These are phyloP conservation scores for Polydrusus tereticollis DNA, from an alignment of 2,888 invertebrate genomes.

Conservation along the genomic window DNA sequence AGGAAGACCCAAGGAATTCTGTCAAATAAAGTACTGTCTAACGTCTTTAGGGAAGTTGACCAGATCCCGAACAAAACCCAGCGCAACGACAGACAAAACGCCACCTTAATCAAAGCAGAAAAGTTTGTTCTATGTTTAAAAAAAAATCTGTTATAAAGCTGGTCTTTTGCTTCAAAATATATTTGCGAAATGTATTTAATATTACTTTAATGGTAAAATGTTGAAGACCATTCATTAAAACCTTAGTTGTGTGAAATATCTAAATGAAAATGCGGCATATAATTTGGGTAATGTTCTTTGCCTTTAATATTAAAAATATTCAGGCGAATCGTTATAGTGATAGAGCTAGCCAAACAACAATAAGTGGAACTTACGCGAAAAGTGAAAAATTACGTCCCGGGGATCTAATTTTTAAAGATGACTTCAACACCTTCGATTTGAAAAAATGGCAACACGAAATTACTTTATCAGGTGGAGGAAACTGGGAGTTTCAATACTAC, in stretches of 20 bases:
- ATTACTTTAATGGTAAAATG: not conserved
- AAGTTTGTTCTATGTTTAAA: no score
- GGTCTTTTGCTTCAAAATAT: not conserved
- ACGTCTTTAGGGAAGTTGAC: no score
- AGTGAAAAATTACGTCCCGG: conserved; percentile 69
- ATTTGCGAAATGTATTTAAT: conserved; percentile 2
- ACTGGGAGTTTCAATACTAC: conserved; percentile 80
- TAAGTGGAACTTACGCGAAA: conserved; percentile 20
- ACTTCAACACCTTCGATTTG: conserved; percentile 72
- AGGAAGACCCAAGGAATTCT: no score
- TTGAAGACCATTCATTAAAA: not conserved
- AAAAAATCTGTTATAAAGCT: no score
- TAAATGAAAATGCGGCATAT: not conserved
- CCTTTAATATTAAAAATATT: not conserved
- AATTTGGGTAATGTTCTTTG: not conserved
- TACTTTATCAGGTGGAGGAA: conserved; percentile 75
- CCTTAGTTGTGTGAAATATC: not conserved
- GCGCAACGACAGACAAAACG: no score
- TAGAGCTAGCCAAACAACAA: conserved; percentile 26
- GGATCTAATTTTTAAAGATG: conserved; percentile 74
- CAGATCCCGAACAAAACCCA: no score
- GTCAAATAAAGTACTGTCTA: no score
- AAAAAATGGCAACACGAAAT: conserved; percentile 77
- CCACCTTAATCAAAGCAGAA: no score
- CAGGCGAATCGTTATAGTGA: conserved; percentile 3